Evolutionary conservation across 2,888 invertebrate species (phyloP), one percentile per base, ranked within the genome.

Genomic region (Melipona bicolor): DNA sequence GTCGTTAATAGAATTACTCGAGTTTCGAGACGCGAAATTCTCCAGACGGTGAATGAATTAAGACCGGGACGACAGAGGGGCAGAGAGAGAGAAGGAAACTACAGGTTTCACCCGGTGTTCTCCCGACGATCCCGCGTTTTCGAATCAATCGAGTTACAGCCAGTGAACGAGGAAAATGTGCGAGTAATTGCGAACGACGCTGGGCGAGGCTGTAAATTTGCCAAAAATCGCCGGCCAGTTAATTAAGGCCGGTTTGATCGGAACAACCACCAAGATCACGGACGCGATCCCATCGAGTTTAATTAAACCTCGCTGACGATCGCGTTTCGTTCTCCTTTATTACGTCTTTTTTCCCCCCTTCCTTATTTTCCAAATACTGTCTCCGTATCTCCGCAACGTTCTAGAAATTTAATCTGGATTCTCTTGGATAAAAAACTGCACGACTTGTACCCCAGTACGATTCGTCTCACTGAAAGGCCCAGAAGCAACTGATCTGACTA

Each of bases 1-100:
- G 43, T 52, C 78, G 80, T 88, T 86, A 90, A 91, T 91, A 87
- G 88, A 91, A 90, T 91, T 89, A 87, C 65, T 83, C 83, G 85
- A 90, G 86, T 90, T 89, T 85, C 83, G 32, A 43, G 43, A 71
- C 75, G 79, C 56, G 88, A 87, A 88, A 88, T 88, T 87, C 80
- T 77, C 62, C 71, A 59, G 81, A 69, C 77, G 52, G 50, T 49
- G 80, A 84, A 86, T 72, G 86, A 86, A 86, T 86, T 84, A 80
- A 67, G 43, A 65, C 43, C 43, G 75, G 27, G 13, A 36, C 19
- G 68, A 64, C 43, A 43, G 43, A 43, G 43, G 43, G 9, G 27
- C 49, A 43, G 21, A 50, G 15, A n/a, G 21, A 21, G 73, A 52
- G 50, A 52, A 64, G 24, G 54, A 64, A 43, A 54, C n/a, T 19